A percentile compares a stretch with the other conserved stretches of the same genome.
phyloP scores from a whole-genome alignment of 2,113 vertebrate species.

The Anguilla japonica region DNA sequence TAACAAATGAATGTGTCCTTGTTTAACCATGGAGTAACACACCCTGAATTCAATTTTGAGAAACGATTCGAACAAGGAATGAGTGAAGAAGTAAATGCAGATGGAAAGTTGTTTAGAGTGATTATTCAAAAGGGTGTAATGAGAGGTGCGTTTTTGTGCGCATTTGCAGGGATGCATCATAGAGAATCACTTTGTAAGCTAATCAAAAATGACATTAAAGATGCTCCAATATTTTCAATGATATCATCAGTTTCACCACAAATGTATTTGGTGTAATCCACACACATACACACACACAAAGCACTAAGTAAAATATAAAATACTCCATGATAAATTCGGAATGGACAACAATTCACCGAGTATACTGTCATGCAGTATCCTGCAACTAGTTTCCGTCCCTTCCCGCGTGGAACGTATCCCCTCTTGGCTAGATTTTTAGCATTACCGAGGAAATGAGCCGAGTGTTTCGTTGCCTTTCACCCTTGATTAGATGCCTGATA shows the following conservation, averaged over 20 bases:
- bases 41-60: conserved; percentile 61
- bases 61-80: conserved; percentile 32
- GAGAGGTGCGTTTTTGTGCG: conserved; percentile 69
- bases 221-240: not conserved
- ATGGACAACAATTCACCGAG: not conserved
- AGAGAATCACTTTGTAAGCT: not conserved
- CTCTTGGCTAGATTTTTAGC: conserved; percentile 31
- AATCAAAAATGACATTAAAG: not conserved
- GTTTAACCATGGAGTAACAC: conserved; percentile 76
- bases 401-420: conserved; percentile 21
- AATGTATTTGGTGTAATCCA: not conserved
- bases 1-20: conserved; percentile 82
- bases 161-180: not conserved
- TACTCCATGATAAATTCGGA: not conserved
- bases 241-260: not conserved
- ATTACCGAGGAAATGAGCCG: conserved; percentile 34
- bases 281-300: not conserved
- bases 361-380: conserved; percentile 1
- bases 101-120: conserved; percentile 49
- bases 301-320: not conserved
- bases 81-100: not conserved
- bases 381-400: conserved; percentile 7
- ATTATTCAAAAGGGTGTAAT: conserved; percentile 66
- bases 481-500: conserved; percentile 35
- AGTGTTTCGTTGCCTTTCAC: conserved; percentile 32